These are phyloP conservation scores for Tachycineta bicolor DNA, from an alignment of 2,113 vertebrate species.

Conservation along the genomic window DNA sequence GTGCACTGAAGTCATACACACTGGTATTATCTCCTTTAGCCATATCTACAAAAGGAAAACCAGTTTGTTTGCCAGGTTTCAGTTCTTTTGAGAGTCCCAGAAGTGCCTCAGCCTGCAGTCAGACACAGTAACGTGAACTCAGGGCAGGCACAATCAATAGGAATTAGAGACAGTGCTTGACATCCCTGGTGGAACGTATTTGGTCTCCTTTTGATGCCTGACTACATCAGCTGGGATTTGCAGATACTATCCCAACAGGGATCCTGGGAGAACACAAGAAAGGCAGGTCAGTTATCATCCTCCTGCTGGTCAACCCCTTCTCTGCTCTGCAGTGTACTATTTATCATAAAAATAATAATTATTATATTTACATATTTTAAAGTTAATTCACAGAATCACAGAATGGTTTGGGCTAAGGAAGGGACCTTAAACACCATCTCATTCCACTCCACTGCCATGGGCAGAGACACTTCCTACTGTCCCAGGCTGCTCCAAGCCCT, in stretches of 20 bases:
- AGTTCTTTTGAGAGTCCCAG: not conserved
- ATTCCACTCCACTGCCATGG: not conserved
- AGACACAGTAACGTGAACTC: not conserved
- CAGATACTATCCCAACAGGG: not conserved
- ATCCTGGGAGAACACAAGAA: not conserved
- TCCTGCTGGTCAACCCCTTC: not conserved
- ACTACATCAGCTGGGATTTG: not conserved
- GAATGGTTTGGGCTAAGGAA: not conserved
- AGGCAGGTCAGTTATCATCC: not conserved
- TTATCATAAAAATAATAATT: not conserved
- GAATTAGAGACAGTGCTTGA: not conserved
- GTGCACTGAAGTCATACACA: not conserved
- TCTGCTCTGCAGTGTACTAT: not conserved
- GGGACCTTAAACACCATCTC: not conserved
- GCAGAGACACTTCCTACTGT: not conserved
- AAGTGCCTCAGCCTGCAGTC: not conserved
- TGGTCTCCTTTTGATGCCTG: not conserved
- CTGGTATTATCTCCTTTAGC: not conserved
- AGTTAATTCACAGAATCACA: not conserved
- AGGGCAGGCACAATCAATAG: not conserved
- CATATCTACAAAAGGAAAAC: not conserved
- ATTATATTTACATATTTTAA: not conserved
- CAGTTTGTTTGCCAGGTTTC: not conserved
- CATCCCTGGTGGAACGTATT: not conserved
- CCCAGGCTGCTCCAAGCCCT: not conserved